phyloP scores from a whole-genome alignment of 1,140 invertebrate species.

The Eriosoma lanigerum region DNA sequence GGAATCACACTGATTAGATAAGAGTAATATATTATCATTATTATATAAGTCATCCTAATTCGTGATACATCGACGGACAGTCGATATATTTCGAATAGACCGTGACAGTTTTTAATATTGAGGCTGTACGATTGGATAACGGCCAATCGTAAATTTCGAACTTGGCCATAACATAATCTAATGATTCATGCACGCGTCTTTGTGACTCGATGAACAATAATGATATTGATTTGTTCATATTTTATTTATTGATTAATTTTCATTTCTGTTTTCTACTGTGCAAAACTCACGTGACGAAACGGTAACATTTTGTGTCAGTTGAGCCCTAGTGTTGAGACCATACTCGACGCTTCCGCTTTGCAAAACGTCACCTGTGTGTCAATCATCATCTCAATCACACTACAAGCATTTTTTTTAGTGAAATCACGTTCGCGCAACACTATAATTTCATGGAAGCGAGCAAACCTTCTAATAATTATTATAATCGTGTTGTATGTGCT shows the following conservation, averaged over 20 bases:
- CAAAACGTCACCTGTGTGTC: conserved; percentile 51
- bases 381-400: conserved; percentile 50
- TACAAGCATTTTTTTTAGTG: conserved; percentile 45
- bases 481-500: neutral
- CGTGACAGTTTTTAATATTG: neutral
- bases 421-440: conserved; percentile 25
- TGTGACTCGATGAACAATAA: conserved; percentile 1
- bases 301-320: conserved; percentile 35
- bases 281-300: conserved; percentile 47
- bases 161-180: conserved; percentile 39
- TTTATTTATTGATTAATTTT: conserved; percentile 33
- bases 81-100: conserved; percentile 37
- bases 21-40: too few relatives aligned
- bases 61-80: neutral
- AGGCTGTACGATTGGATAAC: conserved; percentile 4
- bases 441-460: conserved; percentile 17
- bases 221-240: neutral
- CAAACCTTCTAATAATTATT: conserved; percentile 13
- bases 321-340: conserved; percentile 44
- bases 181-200: conserved; percentile 43
- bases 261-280: neutral
- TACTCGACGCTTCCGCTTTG: conserved; percentile 50
- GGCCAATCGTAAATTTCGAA: conserved; percentile 44
- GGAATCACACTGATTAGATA: conserved; percentile 28
- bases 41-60: neutral